Evolutionary conservation across 2,888 invertebrate genomes (phyloP).

Genomic region (Polydrusus pterygomalis): DNA sequence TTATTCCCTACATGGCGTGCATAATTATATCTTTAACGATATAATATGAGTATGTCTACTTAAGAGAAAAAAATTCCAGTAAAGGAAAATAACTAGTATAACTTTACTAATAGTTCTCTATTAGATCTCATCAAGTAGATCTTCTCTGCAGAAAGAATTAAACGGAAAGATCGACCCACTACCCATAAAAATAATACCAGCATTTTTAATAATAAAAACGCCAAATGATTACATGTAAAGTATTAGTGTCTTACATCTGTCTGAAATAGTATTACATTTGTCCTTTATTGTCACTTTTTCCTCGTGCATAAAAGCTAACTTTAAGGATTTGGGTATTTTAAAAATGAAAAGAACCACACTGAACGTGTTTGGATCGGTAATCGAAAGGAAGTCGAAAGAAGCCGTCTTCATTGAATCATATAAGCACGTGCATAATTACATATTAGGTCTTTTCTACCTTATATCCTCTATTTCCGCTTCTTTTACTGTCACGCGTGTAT

Average conservation of each 20-base stretch:
- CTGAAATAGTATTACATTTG: background rate
- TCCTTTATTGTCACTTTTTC: background rate
- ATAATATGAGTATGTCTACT: background rate
- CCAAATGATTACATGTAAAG: too few relatives aligned
- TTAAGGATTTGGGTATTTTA: slow-evolving; percentile 32
- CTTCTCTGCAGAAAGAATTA: too few relatives aligned
- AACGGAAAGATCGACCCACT: too few relatives aligned
- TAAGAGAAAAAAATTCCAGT: too few relatives aligned
- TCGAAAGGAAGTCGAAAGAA: slow-evolving; percentile 53
- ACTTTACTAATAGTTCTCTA: too few relatives aligned
- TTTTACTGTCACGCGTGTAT: slow-evolving; percentile 50
- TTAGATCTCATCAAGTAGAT: too few relatives aligned
- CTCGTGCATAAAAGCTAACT: slow-evolving; percentile 4
- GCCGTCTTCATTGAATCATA: slow-evolving; percentile 49
- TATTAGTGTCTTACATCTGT: too few relatives aligned
- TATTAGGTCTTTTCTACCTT: slow-evolving; percentile 50
- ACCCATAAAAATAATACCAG: too few relatives aligned
- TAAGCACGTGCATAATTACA: slow-evolving; percentile 57
- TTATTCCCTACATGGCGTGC: background rate
- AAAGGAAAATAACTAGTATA: too few relatives aligned
- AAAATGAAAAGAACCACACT: slow-evolving; percentile 31
- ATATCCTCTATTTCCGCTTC: slow-evolving; percentile 53
- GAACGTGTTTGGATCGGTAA: slow-evolving; percentile 47
- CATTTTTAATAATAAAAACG: too few relatives aligned
- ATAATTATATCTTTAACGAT: background rate